A percentile compares a stretch with the other conserved stretches of the same genome.
Conservation (phyloP, 2,113 vertebrate species). For the Gambusia affinis region DNA sequence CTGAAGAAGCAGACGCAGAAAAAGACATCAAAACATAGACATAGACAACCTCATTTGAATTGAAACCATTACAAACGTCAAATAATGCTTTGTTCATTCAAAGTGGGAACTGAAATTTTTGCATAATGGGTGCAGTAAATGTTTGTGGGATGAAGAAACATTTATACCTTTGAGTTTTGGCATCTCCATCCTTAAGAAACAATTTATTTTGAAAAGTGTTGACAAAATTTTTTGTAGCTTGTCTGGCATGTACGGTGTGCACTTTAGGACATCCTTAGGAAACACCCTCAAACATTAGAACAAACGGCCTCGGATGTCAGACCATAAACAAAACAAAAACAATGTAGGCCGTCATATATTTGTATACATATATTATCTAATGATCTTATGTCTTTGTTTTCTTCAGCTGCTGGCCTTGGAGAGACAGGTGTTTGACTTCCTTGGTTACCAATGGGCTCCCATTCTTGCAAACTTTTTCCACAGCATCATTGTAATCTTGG, state of each 20-base stretch:
- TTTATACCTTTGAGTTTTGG: not conserved
- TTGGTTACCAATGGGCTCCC: slow-evolving; percentile 92
- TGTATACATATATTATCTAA: not conserved
- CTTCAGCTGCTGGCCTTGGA: slow-evolving; percentile 86
- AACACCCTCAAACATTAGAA: too few relatives aligned
- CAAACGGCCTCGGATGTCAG: too few relatives aligned
- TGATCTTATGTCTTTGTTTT: slow-evolving; percentile 16
- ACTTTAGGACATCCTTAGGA: too few relatives aligned
- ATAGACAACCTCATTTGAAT: not conserved
- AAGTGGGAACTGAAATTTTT: not conserved
- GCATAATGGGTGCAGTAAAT: not conserved
- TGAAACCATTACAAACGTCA: too few relatives aligned
- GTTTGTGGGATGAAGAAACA: not conserved
- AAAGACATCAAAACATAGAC: not conserved
- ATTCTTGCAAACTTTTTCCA: slow-evolving; percentile 93
- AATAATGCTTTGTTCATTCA: not conserved
- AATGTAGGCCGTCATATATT: too few relatives aligned
- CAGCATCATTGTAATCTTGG: slow-evolving; percentile 89
- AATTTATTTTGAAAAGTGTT: too few relatives aligned
- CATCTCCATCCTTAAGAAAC: too few relatives aligned
- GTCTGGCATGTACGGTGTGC: too few relatives aligned
- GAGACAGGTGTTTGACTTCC: slow-evolving; percentile 92
- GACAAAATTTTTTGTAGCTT: too few relatives aligned
- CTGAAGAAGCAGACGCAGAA: not conserved
- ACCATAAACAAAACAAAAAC: too few relatives aligned